A percentile compares a stretch with the other conserved stretches of the same genome.
Evolutionary conservation across 2,113 vertebrate species (phyloP).

Genomic region (Bos indicus): DNA sequence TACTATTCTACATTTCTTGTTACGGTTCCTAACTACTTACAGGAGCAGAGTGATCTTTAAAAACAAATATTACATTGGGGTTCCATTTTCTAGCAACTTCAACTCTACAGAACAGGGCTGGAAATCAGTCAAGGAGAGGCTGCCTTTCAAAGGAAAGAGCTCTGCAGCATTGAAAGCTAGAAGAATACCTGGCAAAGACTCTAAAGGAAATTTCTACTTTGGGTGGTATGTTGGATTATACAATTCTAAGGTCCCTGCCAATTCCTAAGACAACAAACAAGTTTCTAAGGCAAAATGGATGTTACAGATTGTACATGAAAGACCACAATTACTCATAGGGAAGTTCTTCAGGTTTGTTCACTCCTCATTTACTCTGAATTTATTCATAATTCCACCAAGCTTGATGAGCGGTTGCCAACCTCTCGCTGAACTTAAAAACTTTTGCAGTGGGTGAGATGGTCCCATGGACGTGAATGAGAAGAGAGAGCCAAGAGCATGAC

Average conservation of each 20-base stretch:
- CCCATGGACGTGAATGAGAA: neutral
- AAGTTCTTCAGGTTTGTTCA: neutral
- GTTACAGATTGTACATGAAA: neutral
- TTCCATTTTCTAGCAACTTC: neutral
- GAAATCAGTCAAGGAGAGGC: neutral
- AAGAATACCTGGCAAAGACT: neutral
- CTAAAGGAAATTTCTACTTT: neutral
- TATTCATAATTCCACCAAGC: neutral
- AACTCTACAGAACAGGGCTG: neutral
- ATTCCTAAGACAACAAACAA: conserved; percentile 34
- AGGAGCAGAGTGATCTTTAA: neutral
- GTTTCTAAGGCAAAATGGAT: neutral
- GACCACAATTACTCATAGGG: neutral
- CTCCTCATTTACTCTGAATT: neutral
- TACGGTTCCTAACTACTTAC: neutral
- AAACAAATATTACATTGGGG: neutral
- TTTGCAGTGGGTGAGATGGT: neutral
- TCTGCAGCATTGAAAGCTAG: neutral
- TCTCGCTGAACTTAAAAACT: neutral
- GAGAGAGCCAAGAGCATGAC: neutral
- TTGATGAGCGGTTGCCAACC: neutral
- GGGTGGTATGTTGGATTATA: neutral
- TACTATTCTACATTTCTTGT: neutral
- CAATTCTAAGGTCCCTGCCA: neutral
- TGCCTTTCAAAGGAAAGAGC: neutral